Evolutionary conservation across 2,888 invertebrate genomes (phyloP), one percentile per base, ranked within the genome.

Genomic region (Oxyscelio sp.): DNA sequence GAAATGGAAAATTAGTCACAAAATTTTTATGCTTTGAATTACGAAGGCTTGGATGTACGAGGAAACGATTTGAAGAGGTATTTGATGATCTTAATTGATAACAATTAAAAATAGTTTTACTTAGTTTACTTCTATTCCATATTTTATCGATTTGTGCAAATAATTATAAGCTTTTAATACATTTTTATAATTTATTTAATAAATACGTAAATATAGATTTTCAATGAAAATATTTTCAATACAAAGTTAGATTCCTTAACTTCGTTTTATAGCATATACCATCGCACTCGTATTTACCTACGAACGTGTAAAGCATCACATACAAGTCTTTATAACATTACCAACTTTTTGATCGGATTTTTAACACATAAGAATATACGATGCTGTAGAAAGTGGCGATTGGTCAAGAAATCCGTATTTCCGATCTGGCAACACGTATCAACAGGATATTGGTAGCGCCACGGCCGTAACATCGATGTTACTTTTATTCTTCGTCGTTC

Each of bases 401-500:
- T 81, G 77, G 68, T 85, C 78, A 78, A 74, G 80, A 80, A 77
- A 83, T 80, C 68, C 80, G 48, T 73, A 56, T 50, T 83, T 78
- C 68, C 80, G 77, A 75, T 75, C 27, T 68, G 63, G 43, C 59
- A 34, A 77, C 77, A 79, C 83, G 74, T 86, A 86, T 86, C 78
- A 54, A 79, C 74, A 74, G 73, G 73, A 87, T 83, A 68, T 56
- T 59, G 73, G 74, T 66, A 80, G 61, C 65, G 24, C 65, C 45
- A 58, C 52, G 50, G 48, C 75, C 61, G 68, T 82, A 61, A 58
- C 59, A 40, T 40, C 83, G 56, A 83, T 79, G 80, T 84, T 83
- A 88, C 89, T 91, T 91, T 92, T 91, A 92, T 92, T 90, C 88
- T 88, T 86, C 40, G 81, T 84, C 86, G 87, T 88, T 87, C 85